These are phyloP conservation scores for Encarsia formosa DNA, from an alignment of 2,888 invertebrate genomes.

Conservation along the genomic window DNA sequence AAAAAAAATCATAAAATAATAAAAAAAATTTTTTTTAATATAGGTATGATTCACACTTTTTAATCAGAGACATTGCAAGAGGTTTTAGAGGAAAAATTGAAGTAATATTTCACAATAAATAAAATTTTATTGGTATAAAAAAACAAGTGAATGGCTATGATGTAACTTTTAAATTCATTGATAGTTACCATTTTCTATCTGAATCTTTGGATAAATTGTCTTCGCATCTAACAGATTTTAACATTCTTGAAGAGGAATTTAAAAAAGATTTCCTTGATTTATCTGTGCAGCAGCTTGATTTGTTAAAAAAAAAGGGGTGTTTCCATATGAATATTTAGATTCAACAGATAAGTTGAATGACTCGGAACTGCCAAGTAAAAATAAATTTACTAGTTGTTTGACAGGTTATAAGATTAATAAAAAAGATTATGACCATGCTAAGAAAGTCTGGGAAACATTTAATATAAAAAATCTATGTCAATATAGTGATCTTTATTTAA, in stretches of 20 bases:
- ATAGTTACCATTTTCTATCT: neutral
- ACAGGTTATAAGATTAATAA: neutral
- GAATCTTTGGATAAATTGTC: neutral
- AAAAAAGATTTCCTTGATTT: neutral
- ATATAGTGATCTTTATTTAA: conserved; percentile 35
- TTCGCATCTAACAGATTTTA: neutral
- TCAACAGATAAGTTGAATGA: neutral
- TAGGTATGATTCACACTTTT: neutral
- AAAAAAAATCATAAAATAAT: too few relatives aligned
- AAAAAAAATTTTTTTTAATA: too few relatives aligned
- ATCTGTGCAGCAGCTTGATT: neutral
- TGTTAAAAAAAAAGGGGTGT: neutral
- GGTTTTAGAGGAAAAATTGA: neutral
- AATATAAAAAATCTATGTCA: conserved; percentile 13
- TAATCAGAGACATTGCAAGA: neutral
- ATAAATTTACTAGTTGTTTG: neutral
- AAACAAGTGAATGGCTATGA: neutral
- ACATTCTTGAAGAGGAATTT: too few relatives aligned
- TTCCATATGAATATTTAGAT: neutral
- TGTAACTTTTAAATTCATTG: neutral
- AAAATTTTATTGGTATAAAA: neutral
- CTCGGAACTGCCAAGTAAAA: neutral
- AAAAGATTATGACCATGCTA: neutral
- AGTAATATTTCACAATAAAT: neutral
- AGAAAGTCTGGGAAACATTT: neutral